Percentiles rank a stretch among this genome's conserved stretches.
Conservation (phyloP, 2,113 vertebrate species). For the Leptobrachium leishanense region DNA sequence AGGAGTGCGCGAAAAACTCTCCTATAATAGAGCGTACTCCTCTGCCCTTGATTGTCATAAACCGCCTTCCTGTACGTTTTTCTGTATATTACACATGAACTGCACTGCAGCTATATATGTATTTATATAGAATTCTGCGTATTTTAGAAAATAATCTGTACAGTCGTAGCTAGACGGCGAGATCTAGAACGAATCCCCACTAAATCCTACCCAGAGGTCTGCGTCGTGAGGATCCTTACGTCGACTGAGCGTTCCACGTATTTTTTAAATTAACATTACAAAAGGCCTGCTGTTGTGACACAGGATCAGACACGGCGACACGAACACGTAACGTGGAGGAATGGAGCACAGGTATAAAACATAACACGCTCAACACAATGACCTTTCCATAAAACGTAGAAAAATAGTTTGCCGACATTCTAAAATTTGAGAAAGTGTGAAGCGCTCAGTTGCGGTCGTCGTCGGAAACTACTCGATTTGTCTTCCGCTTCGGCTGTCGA, state of each 20-base stretch:
- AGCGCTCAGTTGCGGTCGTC: conserved; percentile 42
- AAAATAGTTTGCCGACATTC: conserved; percentile 50
- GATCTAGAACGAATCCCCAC: not conserved
- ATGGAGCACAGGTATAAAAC: conserved; percentile 50
- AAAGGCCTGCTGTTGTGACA: not conserved
- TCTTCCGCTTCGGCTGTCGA: conserved; percentile 89
- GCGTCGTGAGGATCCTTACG: not conserved
- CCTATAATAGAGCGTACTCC: not conserved
- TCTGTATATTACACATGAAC: conserved; percentile 4
- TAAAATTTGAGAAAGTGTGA: conserved; percentile 45
- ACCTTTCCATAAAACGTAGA: conserved; percentile 48
- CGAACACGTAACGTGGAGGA: conserved; percentile 22
- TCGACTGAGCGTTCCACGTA: not conserved
- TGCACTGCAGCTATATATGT: conserved; percentile 30
- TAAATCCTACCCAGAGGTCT: not conserved
- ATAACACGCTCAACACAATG: conserved; percentile 49
- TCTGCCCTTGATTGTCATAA: not conserved
- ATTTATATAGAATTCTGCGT: conserved; percentile 6
- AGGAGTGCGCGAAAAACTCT: no score
- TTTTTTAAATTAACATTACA: not conserved
- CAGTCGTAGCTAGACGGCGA: not conserved
- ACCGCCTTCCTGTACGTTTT: not conserved
- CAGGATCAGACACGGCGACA: not conserved
- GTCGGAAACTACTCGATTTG: conserved; percentile 82
- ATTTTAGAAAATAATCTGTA: conserved; percentile 35